Evolutionary conservation across 2,113 vertebrate genomes (phyloP).

Genomic region (Hippocampus mohnikei): DNA sequence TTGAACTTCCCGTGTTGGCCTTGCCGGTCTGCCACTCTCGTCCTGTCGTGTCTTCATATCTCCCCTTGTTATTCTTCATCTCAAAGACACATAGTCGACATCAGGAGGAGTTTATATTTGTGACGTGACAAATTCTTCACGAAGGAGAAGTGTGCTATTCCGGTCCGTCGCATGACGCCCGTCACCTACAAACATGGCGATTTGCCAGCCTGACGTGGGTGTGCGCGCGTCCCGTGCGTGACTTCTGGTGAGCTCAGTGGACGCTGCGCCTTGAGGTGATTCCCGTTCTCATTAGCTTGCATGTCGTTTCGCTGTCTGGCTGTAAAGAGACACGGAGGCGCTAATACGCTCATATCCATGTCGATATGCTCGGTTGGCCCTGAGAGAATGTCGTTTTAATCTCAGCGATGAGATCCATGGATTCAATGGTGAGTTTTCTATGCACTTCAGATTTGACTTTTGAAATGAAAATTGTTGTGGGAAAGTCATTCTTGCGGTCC

Average conservation of each 20-base stretch:
- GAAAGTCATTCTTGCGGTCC: too few relatives aligned
- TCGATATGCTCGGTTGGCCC: conserved; percentile 2
- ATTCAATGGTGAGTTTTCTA: conserved; percentile 36
- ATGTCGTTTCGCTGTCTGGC: conserved; percentile 24
- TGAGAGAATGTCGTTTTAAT: not conserved
- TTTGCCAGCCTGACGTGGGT: conserved; percentile 5
- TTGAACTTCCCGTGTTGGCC: not conserved
- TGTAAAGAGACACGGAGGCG: not conserved
- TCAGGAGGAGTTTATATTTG: not conserved
- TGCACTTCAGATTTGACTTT: not conserved
- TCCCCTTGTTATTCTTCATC: not conserved
- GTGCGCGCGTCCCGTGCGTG: not conserved
- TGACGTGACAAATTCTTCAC: conserved; percentile 20
- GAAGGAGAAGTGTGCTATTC: conserved; percentile 3
- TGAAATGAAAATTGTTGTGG: too few relatives aligned
- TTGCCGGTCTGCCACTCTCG: not conserved
- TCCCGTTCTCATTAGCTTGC: conserved; percentile 15
- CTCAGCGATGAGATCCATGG: conserved; percentile 17
- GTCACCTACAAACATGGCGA: conserved; percentile 18
- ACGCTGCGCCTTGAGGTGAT: conserved; percentile 8
- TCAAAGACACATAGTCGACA: conserved; percentile 13
- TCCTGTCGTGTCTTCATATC: not conserved
- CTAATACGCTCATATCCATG: conserved; percentile 1
- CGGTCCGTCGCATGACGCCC: not conserved
- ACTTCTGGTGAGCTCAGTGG: conserved; percentile 8